Base-by-base conservation (phyloP, 2,888 invertebrate genomes). In the Melitaea athalia region DNA sequence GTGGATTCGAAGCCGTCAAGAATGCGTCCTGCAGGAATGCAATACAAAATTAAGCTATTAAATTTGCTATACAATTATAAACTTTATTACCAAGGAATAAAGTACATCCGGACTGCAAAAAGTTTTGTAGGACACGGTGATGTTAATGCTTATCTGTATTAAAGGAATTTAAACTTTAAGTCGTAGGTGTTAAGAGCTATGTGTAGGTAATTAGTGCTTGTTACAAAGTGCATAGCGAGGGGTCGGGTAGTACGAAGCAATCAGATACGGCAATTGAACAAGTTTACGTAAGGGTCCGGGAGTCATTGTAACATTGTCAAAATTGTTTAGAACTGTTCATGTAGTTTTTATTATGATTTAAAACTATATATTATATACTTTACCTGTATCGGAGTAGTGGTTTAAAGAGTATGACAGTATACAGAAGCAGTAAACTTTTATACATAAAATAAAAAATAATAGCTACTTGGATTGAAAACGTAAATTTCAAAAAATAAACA, bases 151-250 rank as follows among this genome's bases (percentile, higher is more conserved):
- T 75, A 73, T 67, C 68, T 63, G 73, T 66, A 75, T 76, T 78
- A 79, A 75, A 76, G 81, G 76, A 88, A 83, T 87, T 82, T 85
- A 78, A 77, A 76, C 83, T 83, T 76, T 87, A 82, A 69, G 4
- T 24, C 61, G 50, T 59, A 79, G 72, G 80, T 78, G 80, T 83
- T 87, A 85, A 81, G 80, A 83, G 81, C 80, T 77, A 81, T 81
- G 79, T 81, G 74, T 68, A 63, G 57, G 77, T 74, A 81, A 80
- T 84, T 82, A 77, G 59, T 78, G 78, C 79, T 81, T 78, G 69
- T 71, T 50, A 55, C 68, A 61, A 53, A 67, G 17, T 68, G 70
- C 62, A 68, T 63, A 17, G 64, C 69, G 67, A 55, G 53, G 53
- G 53, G 53, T 55, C 53, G 70, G 31, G 79, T 84, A 84, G 83